phyloP scores from a whole-genome alignment of 2,113 vertebrate species.

The Maccullochella peelii region DNA sequence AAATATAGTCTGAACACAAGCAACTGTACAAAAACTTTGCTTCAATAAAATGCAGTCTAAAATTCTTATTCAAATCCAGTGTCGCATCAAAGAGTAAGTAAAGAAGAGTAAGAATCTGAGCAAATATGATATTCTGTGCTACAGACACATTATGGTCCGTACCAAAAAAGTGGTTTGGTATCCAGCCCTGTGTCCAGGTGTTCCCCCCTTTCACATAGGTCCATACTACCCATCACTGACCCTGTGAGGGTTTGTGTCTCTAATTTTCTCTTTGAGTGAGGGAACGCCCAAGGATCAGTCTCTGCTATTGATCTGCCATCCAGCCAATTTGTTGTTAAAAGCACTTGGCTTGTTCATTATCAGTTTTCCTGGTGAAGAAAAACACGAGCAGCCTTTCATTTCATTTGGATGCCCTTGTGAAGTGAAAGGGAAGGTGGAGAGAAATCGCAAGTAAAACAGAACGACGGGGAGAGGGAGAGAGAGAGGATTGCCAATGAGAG shows the following conservation, averaged over 20 bases:
- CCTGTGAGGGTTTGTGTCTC: slow-evolving; percentile 8
- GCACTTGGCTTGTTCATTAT: slow-evolving; percentile 54
- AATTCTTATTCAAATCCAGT: background rate
- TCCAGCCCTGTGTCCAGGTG: background rate
- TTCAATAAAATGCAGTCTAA: background rate
- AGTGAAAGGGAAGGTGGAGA: slow-evolving; percentile 51
- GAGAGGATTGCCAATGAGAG: slow-evolving; percentile 46
- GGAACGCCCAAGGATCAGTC: slow-evolving; percentile 51
- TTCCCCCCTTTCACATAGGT: background rate
- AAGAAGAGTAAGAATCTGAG: background rate
- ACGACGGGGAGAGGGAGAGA: slow-evolving; percentile 5
- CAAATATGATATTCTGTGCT: background rate
- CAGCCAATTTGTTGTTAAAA: slow-evolving; percentile 57
- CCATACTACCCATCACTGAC: background rate
- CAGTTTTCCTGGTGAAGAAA: slow-evolving; percentile 52
- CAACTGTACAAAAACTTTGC: background rate
- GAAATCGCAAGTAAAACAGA: slow-evolving; percentile 33
- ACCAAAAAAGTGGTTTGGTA: background rate
- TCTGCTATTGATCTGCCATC: slow-evolving; percentile 58
- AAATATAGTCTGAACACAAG: background rate
- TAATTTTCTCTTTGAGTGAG: slow-evolving; percentile 29
- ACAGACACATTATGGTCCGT: background rate
- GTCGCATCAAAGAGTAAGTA: background rate
- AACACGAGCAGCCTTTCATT: slow-evolving; percentile 56
- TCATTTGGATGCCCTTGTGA: slow-evolving; percentile 51